Percentiles rank a stretch among this genome's conserved stretches.
Evolutionary conservation across 2,888 invertebrate genomes (phyloP).

Genomic region (Brenthis hecate): DNA sequence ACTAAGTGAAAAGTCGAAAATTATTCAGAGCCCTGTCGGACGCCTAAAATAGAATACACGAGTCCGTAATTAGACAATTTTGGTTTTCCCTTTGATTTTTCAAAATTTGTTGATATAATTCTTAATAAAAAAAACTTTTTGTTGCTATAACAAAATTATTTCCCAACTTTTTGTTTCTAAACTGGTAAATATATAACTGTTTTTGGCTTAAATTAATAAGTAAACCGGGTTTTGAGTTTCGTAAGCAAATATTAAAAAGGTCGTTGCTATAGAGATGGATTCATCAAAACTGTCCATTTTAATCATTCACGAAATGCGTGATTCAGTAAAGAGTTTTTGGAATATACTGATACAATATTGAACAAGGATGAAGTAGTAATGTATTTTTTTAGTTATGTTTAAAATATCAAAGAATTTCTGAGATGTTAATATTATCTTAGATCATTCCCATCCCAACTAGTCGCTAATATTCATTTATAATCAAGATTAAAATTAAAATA

Average conservation of each 20-base stretch:
- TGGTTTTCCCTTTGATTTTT: neutral
- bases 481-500: neutral
- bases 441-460: neutral
- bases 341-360: slow-evolving; percentile 2
- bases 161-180: too few relatives aligned
- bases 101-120: neutral
- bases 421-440: too few relatives aligned
- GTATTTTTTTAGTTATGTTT: neutral
- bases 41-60: slow-evolving; percentile 10
- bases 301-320: slow-evolving; percentile 30
- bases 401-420: too few relatives aligned
- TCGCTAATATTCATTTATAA: neutral
- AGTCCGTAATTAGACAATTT: slow-evolving; percentile 12
- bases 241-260: neutral
- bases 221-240: slow-evolving; percentile 6
- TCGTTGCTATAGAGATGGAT: slow-evolving; percentile 6
- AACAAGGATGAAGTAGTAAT: neutral
- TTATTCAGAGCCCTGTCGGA: slow-evolving; percentile 19
- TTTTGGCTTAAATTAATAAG: slow-evolving; percentile 4
- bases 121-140: too few relatives aligned
- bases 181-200: neutral
- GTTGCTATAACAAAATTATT: too few relatives aligned
- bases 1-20: slow-evolving; percentile 18
- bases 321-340: slow-evolving; percentile 15
- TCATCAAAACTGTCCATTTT: slow-evolving; percentile 30